phyloP scores from a whole-genome alignment of 2,113 vertebrate species.

The human region GRCh38 chr11:70676501-70677000 shows the following conservation, averaged over 20 bases:
- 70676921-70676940: rapidly evolving
- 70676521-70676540: rapidly evolving
- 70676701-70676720: too few relatives aligned
- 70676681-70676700: rapidly evolving
- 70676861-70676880: background rate
- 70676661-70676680: rapidly evolving
- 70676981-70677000: rapidly evolving
- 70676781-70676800: rapidly evolving
- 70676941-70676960: background rate
- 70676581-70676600: background rate
- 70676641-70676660: background rate
- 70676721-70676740: background rate
- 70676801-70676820: rapidly evolving
- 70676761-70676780: too few relatives aligned
- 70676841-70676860: background rate
- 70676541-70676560: background rate
- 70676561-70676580: background rate
- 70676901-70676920: rapidly evolving
- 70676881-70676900: rapidly evolving
- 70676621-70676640: background rate
- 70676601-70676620: background rate
- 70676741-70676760: background rate
- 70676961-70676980: background rate
- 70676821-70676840: background rate
- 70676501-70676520: background rate